phyloP scores from a whole-genome alignment of 2,797 vertebrate species.

The Lophotriccus pileatus region DNA sequence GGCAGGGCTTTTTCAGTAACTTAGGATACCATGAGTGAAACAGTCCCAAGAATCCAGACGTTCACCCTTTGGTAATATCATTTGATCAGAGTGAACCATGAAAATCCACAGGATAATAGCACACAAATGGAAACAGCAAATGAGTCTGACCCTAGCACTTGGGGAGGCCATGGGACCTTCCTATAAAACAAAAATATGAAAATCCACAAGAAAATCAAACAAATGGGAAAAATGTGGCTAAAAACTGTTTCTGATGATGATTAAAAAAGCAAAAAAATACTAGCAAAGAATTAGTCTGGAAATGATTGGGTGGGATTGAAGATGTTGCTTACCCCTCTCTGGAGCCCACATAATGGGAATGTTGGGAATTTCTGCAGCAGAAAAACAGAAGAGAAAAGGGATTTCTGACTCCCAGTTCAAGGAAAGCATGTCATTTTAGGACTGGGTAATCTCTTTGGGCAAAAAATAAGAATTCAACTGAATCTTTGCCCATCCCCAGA shows the following conservation, averaged over 20 bases:
- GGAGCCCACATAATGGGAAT: constrained; percentile 85
- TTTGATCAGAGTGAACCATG: constrained; percentile 67
- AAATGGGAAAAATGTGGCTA: constrained; percentile 75
- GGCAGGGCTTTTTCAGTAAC: constrained; percentile 56
- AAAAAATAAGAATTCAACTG: constrained; percentile 73
- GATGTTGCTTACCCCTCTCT: constrained; percentile 85
- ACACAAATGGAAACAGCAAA: constrained; percentile 78
- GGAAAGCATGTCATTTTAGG: constrained; percentile 79
- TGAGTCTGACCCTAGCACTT: constrained; percentile 73
- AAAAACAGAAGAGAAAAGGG: constrained; percentile 87
- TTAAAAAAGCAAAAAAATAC: constrained; percentile 73
- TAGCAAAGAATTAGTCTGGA: constrained; percentile 80
- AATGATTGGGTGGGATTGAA: constrained; percentile 83
- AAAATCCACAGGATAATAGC: constrained; percentile 75
- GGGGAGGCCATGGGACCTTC: constrained; percentile 70
- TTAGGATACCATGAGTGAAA: constrained; percentile 51
- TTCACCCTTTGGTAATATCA: constrained; percentile 67
- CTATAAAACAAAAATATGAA: constrained; percentile 76
- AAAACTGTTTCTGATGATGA: constrained; percentile 74
- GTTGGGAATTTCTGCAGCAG: constrained; percentile 86
- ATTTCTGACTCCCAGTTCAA: constrained; percentile 84
- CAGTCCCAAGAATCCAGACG: constrained; percentile 63
- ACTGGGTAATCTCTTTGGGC: constrained; percentile 71
- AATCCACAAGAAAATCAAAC: constrained; percentile 79
- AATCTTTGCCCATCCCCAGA: constrained; percentile 76